A percentile compares a stretch with the other conserved stretches of the same genome.
phyloP scores from a whole-genome alignment of 1,140 invertebrate genomes.

The Phymorhynchus buccinoides region DNA sequence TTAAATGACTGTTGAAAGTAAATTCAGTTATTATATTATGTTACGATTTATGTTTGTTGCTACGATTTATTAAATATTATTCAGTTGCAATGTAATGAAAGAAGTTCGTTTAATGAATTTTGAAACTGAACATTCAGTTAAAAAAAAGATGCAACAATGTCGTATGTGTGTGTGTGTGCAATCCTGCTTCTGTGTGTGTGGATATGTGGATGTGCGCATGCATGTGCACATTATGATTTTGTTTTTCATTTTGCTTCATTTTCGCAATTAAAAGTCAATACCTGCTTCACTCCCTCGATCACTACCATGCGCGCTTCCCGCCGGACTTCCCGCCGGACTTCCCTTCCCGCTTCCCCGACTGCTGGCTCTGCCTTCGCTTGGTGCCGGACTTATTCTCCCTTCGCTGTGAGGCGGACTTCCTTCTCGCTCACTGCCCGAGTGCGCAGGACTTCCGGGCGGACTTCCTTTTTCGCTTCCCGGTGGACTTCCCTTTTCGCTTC shows the following conservation, averaged over 20 bases:
- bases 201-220: background rate
- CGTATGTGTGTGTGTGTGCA: background rate
- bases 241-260: too few species aligned
- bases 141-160: too few species aligned
- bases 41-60: too few species aligned
- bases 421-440: background rate
- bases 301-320: background rate
- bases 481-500: too few species aligned
- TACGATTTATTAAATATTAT: too few species aligned
- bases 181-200: background rate
- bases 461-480: conserved; percentile 13
- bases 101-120: too few species aligned
- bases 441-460: conserved; percentile 14
- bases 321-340: background rate
- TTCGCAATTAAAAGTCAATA: background rate
- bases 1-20: too few species aligned
- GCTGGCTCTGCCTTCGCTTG: background rate
- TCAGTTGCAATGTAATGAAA: too few species aligned
- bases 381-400: conserved; percentile 1
- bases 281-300: background rate
- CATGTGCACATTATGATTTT: too few species aligned
- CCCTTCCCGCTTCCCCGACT: background rate
- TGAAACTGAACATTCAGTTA: too few species aligned
- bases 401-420: conserved; percentile 23
- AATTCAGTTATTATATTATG: too few species aligned